Base-by-base conservation (phyloP, 2,797 vertebrate species). In the Pyrocephalus nanus region DNA sequence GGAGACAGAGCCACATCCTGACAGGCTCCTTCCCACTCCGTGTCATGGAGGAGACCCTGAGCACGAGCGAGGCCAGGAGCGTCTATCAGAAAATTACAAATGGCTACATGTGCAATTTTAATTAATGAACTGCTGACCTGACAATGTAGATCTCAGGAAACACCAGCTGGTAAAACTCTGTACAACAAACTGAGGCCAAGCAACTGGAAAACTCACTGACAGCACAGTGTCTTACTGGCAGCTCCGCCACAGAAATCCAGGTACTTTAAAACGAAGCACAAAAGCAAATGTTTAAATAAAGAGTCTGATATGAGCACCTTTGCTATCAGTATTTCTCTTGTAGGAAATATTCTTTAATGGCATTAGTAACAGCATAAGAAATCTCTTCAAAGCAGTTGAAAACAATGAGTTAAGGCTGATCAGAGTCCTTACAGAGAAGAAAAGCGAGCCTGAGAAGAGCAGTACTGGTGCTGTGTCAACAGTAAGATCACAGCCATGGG, bases 111-210 rank as follows among this genome's bases (percentile, higher is more conserved):
- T 91, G 91, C 92, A 66, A 86, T 81, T 92, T 92, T 92, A 95
- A 93, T 95, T 92, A 95, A 93, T 61, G 79, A 96, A 90, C 85
- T 57, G 60, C 12, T 88, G 95, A 93, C 86, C 91, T 76, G 88
- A 88, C 25, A 30, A 91, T 42, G 74, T 64, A 91, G 62, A 27
- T 88, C 69, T 78, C 82, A 76, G 72, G 82, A 92, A 95, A 90
- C 79, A 76, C 60, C 87, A 96, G 90, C 92, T 95, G 94, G 92
- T 85, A 86, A 93, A 96, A 90, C 48, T 86, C 73, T 50, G 67
- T 86, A 51, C 48, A 50, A 86, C 51, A 90, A 94, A 93, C 84
- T 29, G 48, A 90, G 79, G 76, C 73, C 69, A 91, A 88, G 92
- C 55, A 92, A 92, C 88, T 90, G 90, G 91, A 96, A 94, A 94